Base-by-base conservation (phyloP, 1,140 invertebrate species). In the Xylocopa sonorina region DNA sequence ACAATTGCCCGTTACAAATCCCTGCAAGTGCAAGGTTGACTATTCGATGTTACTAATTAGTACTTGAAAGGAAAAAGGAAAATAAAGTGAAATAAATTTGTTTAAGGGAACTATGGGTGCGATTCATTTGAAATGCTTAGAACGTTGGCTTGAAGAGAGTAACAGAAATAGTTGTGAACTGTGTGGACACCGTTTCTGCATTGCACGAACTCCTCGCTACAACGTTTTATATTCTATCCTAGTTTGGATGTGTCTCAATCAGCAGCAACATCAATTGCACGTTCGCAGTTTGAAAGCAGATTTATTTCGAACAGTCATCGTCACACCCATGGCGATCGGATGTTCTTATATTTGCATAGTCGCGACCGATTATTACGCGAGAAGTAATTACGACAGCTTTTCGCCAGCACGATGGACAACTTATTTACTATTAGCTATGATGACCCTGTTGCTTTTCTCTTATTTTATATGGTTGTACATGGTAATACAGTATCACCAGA, bases 51-150 rank as follows among this genome's bases (percentile, higher is more conserved):
- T 38, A 53, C 2, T 29, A 24, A 27, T 6, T 5, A 4, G 21
- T 57, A 12, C n/a, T 21, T 24, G 9, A 12, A 46, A 14, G 10
- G 32, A 32, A 34, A 9, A 21, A 51, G n/a, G n/a, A n/a, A n/a
- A n/a, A 46, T 41, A 46, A 62, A 43, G 24, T 14, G 29, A 46
- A 43, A 27, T 55, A 55, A 55, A 57, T 58, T 38, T 79, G 55
- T 69, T 67, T 43, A 55, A 92, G 91, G 94, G 94, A 41, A 92
- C 94, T 32, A 93, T 95, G 84, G 94, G 94, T 5, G 87, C 93
- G 24, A 90, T 95, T 18, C 94, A 95, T 87, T 84, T 92, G 16
- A 88, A 87, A 21, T 95, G 94, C 80, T 84, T 95, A 41, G 94
- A 95, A 84, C 90, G 89, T 48, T 95, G 94, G 94, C 83, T 95